Percentiles rank a stretch among this genome's conserved stretches.
Evolutionary conservation across 2,888 invertebrate genomes (phyloP).

Genomic region (Polyommatus icarus): DNA sequence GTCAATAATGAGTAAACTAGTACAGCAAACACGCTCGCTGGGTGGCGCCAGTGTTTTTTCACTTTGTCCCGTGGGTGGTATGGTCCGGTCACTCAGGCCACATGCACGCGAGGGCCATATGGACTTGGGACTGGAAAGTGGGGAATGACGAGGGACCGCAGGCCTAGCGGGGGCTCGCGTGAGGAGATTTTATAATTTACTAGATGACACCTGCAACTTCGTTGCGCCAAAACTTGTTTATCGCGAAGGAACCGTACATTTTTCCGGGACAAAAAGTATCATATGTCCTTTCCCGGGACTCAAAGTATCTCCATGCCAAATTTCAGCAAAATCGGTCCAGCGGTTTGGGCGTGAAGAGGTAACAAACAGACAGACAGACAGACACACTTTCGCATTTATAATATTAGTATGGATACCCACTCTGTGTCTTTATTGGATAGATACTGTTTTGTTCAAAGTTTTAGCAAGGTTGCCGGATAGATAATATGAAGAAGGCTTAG

Average conservation of each 20-base stretch:
- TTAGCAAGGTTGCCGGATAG: not conserved
- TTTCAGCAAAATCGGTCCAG: too few relatives aligned
- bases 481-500: not conserved
- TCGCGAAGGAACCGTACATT: too few relatives aligned
- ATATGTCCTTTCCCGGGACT: too few relatives aligned
- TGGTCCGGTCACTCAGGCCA: not conserved
- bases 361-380: too few relatives aligned
- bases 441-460: not conserved
- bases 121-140: not conserved
- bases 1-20: conserved; percentile 19
- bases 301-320: too few relatives aligned
- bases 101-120: conserved; percentile 8
- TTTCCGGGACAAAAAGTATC: too few relatives aligned
- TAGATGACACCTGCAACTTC: too few relatives aligned
- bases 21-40: conserved; percentile 18
- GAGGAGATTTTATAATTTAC: not conserved
- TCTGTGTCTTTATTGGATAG: not conserved
- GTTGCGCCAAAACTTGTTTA: too few relatives aligned
- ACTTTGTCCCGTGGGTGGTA: conserved; percentile 1
- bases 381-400: too few relatives aligned
- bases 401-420: too few relatives aligned
- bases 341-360: too few relatives aligned
- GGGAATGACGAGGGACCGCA: not conserved
- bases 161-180: conserved; percentile 7
- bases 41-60: conserved; percentile 26